These are phyloP conservation scores for Rhagoletis zephyria DNA, from an alignment of 1,140 invertebrate genomes.

Conservation along the genomic window DNA sequence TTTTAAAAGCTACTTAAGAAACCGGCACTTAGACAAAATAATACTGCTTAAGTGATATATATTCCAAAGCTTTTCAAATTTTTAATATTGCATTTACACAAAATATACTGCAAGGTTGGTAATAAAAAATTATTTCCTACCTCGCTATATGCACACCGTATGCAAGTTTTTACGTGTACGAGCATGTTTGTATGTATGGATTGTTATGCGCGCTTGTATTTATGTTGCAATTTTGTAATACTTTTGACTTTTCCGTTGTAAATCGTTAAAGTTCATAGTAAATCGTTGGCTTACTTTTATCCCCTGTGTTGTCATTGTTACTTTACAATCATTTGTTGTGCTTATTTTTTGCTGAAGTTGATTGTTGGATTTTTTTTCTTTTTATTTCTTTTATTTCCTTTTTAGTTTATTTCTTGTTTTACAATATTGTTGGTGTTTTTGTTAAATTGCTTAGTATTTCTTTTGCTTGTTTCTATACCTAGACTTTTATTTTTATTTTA, in stretches of 20 bases:
- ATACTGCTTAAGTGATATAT: too few species aligned
- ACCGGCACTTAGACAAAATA: too few species aligned
- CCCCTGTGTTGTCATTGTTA: background rate
- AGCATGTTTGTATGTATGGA: background rate
- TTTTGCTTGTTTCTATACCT: background rate
- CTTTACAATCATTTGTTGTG: constrained; percentile 38
- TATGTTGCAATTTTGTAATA: constrained; percentile 32
- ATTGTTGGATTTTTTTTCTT: background rate
- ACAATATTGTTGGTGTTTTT: background rate
- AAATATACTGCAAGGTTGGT: too few species aligned
- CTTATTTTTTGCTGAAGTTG: background rate
- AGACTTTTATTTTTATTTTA: background rate
- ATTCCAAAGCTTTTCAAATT: too few species aligned
- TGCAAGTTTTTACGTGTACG: background rate
- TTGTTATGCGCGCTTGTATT: background rate
- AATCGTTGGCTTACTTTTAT: background rate
- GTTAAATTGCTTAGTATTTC: background rate
- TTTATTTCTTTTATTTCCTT: background rate
- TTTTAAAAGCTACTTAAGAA: too few species aligned
- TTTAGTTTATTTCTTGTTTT: background rate
- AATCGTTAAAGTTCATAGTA: constrained; percentile 48
- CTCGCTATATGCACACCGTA: background rate
- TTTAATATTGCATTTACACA: too few species aligned
- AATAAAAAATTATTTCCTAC: background rate
- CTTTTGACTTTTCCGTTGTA: constrained; percentile 39